Evolutionary conservation across 2,888 invertebrate species (phyloP).

Genomic region (Rhagonycha fulva): DNA sequence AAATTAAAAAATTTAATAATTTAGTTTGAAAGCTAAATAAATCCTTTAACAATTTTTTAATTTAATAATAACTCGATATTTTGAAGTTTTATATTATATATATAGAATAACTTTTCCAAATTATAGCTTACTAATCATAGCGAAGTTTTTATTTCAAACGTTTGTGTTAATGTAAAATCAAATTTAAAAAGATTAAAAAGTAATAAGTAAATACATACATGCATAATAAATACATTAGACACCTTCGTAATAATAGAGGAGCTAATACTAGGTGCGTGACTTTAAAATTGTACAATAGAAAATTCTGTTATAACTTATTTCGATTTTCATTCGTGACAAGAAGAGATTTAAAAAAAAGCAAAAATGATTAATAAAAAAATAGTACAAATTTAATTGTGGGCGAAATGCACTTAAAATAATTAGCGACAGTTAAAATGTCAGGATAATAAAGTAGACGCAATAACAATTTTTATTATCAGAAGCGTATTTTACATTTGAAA

Average conservation of each 20-base stretch:
- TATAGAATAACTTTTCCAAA: background rate
- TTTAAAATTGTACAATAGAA: background rate
- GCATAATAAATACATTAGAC: background rate
- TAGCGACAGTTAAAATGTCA: background rate
- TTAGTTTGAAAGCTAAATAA: too few species aligned
- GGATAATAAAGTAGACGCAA: background rate
- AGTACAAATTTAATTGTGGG: background rate
- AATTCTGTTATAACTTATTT: background rate
- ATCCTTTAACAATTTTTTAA: too few species aligned
- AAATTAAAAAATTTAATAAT: too few species aligned
- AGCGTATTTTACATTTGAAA: background rate
- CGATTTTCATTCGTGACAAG: background rate
- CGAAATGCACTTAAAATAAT: background rate
- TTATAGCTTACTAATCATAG: background rate
- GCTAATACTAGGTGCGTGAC: background rate
- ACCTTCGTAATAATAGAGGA: background rate
- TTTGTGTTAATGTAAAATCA: background rate
- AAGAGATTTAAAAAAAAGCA: background rate
- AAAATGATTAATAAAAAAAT: background rate
- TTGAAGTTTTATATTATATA: too few species aligned
- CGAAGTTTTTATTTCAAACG: background rate
- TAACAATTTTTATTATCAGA: background rate
- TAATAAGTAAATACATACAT: background rate
- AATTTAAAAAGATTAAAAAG: background rate
- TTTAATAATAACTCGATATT: too few species aligned